Conservation (phyloP, 2,113 vertebrate species). For the Gallinago undulata region DNA sequence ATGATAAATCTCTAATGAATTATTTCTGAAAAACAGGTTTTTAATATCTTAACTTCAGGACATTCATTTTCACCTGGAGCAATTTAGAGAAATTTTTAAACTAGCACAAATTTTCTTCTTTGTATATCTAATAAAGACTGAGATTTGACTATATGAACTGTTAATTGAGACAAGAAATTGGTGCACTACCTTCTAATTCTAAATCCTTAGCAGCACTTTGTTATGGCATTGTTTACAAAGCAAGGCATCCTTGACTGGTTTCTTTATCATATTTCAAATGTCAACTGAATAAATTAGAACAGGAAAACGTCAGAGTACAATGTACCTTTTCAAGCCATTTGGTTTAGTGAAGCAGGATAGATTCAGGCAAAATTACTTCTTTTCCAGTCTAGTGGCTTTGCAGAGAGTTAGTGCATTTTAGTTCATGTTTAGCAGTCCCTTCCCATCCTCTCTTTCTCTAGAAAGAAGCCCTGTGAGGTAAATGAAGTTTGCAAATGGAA, state of each 20-base stretch:
- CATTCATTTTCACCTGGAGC: neutral
- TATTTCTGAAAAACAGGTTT: neutral
- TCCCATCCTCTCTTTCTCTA: neutral
- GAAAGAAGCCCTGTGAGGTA: neutral
- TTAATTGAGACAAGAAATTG: neutral
- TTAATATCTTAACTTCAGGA: neutral
- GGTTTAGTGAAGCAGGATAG: neutral
- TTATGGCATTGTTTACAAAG: conserved; percentile 41
- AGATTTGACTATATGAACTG: neutral
- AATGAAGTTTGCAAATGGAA: neutral
- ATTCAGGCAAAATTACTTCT: conserved; percentile 37
- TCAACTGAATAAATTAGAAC: conserved; percentile 48
- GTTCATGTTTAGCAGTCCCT: neutral
- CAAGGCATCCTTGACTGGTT: conserved; percentile 26
- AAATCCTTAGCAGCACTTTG: neutral
- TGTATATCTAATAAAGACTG: neutral
- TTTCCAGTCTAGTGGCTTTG: conserved; percentile 45
- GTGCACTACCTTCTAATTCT: conserved; percentile 8
- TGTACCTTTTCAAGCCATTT: neutral
- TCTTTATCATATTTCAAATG: conserved; percentile 48
- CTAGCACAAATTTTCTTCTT: neutral
- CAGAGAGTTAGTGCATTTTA: neutral
- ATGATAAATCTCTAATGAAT: neutral
- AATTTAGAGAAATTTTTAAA: conserved; percentile 6
- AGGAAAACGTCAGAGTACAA: neutral